phyloP scores from a whole-genome alignment of 1,140 invertebrate genomes.

The Apolygus lucorum region DNA sequence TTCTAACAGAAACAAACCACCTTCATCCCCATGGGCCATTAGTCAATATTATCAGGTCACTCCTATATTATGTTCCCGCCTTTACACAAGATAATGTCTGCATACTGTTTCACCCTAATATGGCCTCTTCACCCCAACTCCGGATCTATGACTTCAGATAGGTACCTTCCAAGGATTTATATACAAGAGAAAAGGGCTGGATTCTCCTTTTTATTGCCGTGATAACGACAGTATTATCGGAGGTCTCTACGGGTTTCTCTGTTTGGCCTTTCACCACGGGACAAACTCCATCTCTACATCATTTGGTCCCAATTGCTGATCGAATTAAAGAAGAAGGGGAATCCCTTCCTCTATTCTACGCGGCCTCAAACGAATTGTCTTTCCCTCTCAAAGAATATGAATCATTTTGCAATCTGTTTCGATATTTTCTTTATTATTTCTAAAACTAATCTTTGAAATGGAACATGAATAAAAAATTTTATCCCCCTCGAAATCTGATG shows the following conservation, averaged over 20 bases:
- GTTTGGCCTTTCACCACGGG: neutral
- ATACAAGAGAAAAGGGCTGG: neutral
- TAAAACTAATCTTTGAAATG: too few species aligned
- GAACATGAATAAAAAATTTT: too few species aligned
- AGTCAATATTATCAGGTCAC: neutral
- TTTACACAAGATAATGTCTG: neutral
- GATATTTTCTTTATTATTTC: too few species aligned
- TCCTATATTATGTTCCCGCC: neutral
- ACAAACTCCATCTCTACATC: neutral
- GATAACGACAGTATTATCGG: neutral
- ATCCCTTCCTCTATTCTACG: too few species aligned
- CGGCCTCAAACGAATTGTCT: too few species aligned
- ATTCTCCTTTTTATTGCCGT: neutral
- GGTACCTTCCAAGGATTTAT: neutral
- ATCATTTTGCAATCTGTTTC: too few species aligned
- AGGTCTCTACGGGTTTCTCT: neutral
- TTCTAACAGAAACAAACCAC: neutral
- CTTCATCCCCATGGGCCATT: neutral
- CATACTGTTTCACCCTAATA: neutral
- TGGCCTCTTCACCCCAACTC: neutral
- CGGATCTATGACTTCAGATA: neutral
- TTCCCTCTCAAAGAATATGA: too few species aligned
- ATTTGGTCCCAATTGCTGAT: too few species aligned
- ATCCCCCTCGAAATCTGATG: too few species aligned
- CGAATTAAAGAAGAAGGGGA: too few species aligned